These are phyloP conservation scores for Euwallacea similis DNA, from an alignment of 1,140 invertebrate genomes.

Conservation along the genomic window DNA sequence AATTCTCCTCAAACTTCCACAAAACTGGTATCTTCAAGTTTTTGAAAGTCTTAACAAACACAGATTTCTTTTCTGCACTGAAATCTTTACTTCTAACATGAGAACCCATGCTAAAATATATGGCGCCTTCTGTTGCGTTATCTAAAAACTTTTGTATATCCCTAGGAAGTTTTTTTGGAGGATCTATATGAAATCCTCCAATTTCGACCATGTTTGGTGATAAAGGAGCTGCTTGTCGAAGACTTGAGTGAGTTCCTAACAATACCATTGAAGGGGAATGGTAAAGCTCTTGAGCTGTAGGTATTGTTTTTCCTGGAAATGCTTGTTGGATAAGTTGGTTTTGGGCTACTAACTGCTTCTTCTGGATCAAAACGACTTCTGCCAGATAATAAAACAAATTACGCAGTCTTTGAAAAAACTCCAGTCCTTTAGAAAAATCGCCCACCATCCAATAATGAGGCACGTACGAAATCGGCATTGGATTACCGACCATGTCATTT, in stretches of 20 bases:
- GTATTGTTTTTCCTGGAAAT: constrained; percentile 8
- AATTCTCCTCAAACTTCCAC: constrained; percentile 59
- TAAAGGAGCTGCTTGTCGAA: constrained; percentile 58
- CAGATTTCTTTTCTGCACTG: constrained; percentile 46
- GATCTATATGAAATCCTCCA: constrained; percentile 58
- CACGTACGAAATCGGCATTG: constrained; percentile 19
- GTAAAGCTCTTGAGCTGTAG: constrained; percentile 9
- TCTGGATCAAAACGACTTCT: constrained; percentile 5
- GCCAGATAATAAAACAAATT: constrained; percentile 7
- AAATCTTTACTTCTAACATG: constrained; percentile 52
- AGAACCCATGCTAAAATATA: constrained; percentile 63
- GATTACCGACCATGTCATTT: constrained; percentile 26
- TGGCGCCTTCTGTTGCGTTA: constrained; percentile 59
- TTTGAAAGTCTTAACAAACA: constrained; percentile 54
- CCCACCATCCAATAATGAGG: constrained; percentile 21
- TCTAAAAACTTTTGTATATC: constrained; percentile 62
- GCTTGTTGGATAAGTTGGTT: constrained; percentile 8
- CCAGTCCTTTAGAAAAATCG: background rate
- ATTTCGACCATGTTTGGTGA: constrained; percentile 60
- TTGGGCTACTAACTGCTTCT: background rate
- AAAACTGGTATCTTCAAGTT: constrained; percentile 57
- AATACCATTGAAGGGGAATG: constrained; percentile 58
- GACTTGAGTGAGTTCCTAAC: constrained; percentile 59
- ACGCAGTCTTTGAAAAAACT: background rate
- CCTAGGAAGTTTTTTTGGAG: constrained; percentile 50